These are phyloP conservation scores for Rhagoletis pomonella DNA, from an alignment of 1,140 invertebrate species.

Conservation along the genomic window DNA sequence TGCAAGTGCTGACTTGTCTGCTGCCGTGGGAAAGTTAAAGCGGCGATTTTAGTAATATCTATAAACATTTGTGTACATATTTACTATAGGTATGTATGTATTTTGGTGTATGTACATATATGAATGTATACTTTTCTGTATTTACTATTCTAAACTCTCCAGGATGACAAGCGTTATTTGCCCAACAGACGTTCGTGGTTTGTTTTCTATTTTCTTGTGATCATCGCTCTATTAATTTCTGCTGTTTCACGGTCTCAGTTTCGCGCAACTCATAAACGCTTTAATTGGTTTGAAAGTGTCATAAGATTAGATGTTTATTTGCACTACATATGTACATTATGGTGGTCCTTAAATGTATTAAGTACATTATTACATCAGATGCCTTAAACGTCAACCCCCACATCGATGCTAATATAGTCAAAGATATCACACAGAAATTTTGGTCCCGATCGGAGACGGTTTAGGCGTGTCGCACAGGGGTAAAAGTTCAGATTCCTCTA, in stretches of 20 bases:
- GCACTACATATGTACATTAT: too few species aligned
- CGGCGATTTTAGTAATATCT: constrained; percentile 29
- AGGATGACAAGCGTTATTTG: neutral
- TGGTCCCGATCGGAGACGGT: too few species aligned
- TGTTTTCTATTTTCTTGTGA: neutral
- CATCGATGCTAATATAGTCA: too few species aligned
- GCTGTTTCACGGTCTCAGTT: neutral
- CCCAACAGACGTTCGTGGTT: neutral
- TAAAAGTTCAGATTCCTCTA: too few species aligned
- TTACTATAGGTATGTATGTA: neutral
- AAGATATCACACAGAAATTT: too few species aligned
- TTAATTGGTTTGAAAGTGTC: neutral
- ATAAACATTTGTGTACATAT: neutral
- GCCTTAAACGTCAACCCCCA: too few species aligned
- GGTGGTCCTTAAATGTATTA: too few species aligned
- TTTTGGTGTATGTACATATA: neutral
- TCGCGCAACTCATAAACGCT: neutral
- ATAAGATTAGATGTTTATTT: neutral
- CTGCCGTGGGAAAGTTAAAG: constrained; percentile 30
- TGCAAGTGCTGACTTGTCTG: neutral
- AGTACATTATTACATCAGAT: too few species aligned
- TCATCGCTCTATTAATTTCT: constrained; percentile 18
- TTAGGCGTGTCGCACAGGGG: too few species aligned
- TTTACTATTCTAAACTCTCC: neutral
- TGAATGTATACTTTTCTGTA: neutral